phyloP scores from a whole-genome alignment of 1,140 invertebrate genomes.

The Gonatopus flavifemur region DNA sequence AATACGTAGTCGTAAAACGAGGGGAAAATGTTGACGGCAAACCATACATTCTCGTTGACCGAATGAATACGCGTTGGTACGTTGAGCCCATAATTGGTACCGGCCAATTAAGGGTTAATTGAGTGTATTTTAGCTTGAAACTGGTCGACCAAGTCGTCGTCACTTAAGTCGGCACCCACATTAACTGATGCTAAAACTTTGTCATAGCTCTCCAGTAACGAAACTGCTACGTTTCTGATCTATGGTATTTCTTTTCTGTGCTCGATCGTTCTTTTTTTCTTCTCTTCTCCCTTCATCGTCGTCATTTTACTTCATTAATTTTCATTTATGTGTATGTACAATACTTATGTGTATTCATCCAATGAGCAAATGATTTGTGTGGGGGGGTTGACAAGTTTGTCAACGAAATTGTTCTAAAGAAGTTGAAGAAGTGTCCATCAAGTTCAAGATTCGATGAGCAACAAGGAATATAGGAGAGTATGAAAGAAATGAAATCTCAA shows the following conservation, averaged over 20 bases:
- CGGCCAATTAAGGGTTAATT: constrained; percentile 36
- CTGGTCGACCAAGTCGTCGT: constrained; percentile 29
- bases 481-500: too few species aligned
- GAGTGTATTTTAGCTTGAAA: constrained; percentile 35
- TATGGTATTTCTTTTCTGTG: background rate
- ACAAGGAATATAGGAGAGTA: too few species aligned
- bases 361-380: too few species aligned
- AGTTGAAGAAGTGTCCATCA: too few species aligned
- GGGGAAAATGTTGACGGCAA: constrained; percentile 16
- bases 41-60: constrained; percentile 34
- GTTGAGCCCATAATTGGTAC: constrained; percentile 29
- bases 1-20: constrained; percentile 24
- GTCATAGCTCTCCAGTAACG: background rate
- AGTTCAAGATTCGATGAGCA: too few species aligned
- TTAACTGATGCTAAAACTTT: too few species aligned
- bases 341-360: too few species aligned
- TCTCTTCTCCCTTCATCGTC: constrained; percentile 2
- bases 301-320: background rate
- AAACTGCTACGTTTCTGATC: constrained; percentile 1
- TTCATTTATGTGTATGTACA: too few species aligned
- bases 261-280: constrained; percentile 8
- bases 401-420: too few species aligned
- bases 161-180: constrained; percentile 26
- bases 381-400: too few species aligned
- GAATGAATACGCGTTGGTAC: constrained; percentile 34